Base-by-base conservation (phyloP, 2,797 vertebrate species). In the Karalla daura region DNA sequence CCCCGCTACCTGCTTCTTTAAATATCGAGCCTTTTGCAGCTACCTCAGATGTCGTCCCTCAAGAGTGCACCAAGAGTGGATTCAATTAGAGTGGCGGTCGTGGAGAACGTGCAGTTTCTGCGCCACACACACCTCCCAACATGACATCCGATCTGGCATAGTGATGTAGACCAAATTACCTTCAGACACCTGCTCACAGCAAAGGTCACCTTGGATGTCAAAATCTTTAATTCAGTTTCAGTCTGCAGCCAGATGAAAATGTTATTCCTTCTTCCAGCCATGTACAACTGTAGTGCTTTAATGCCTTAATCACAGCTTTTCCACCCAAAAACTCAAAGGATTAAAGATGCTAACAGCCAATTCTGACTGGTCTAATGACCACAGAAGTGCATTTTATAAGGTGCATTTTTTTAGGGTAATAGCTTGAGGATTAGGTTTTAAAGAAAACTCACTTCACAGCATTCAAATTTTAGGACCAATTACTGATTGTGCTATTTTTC, bases 161-260 rank as follows among this genome's bases (percentile, higher is more conserved):
- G 12, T 21, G 51, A 72, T 71, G 21, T 21, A 25, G 37, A 24
- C 20, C 17, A 63, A 43, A 54, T 62, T 23, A 64, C 25, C 21
- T 41, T 55, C 20, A 51, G n/a, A 62, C 18, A 61, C 30, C 37
- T 68, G 37, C 7, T 35, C 23, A 68, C 46, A 47, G 32, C 28
- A 65, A 72, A 76, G 52, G 66, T 79, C 69, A 73, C 28, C 24
- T 9, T 5, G 2, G 39, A 62, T 45, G 59, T 76, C 36, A 59
- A 58, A 37, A 45, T 53, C 12, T 59, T 62, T 23, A 12, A 45
- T 64, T 50, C 17, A 14, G 5, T 30, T 36, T 37, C 25, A 64
- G 39, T 55, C 35, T 37, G 15, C 20, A 5, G 15, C 51, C 18
- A 5, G 30, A 63, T 23, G 15, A 28, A 66, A 56, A 40, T 43